These are phyloP conservation scores for Pogonomyrmex barbatus DNA, from an alignment of 1,140 invertebrate species.

Conservation along the genomic window DNA sequence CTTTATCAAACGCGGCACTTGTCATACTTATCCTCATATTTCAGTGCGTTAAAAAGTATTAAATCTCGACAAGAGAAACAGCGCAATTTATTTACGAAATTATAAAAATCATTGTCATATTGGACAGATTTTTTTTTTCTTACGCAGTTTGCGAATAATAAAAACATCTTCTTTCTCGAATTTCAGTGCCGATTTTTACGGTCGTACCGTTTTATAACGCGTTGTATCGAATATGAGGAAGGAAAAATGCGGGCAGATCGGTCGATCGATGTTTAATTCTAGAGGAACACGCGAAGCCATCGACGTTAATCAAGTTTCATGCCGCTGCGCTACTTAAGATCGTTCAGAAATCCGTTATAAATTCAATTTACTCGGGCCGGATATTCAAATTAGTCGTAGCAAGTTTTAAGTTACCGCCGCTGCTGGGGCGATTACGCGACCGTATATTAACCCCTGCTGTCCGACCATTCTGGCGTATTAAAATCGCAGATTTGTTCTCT, in stretches of 20 bases:
- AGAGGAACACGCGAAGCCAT: conserved; percentile 57
- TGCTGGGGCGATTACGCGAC: conserved; percentile 55
- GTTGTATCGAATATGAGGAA: conserved; percentile 31
- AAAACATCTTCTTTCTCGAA: not conserved
- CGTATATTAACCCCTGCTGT: conserved; percentile 61
- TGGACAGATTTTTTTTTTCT: not conserved
- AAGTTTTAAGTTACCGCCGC: conserved; percentile 61
- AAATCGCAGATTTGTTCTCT: conserved; percentile 62
- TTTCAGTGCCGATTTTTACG: conserved; percentile 17
- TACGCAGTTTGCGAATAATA: not conserved
- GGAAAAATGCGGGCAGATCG: conserved; percentile 26
- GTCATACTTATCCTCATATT: not conserved
- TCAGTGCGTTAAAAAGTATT: not conserved
- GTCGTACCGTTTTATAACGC: not conserved
- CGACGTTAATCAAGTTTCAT: conserved; percentile 65
- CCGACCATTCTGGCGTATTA: conserved; percentile 58
- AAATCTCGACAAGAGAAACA: not conserved
- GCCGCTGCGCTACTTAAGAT: conserved; percentile 60
- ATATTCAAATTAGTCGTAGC: conserved; percentile 65
- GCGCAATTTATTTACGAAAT: not conserved
- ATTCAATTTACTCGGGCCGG: conserved; percentile 61
- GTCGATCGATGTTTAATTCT: conserved; percentile 57
- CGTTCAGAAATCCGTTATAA: conserved; percentile 65
- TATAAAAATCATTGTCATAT: not conserved
- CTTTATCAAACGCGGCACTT: conserved; percentile 35